Conservation (phyloP, 2,888 invertebrate species). For the Tanypteryx hageni region DNA sequence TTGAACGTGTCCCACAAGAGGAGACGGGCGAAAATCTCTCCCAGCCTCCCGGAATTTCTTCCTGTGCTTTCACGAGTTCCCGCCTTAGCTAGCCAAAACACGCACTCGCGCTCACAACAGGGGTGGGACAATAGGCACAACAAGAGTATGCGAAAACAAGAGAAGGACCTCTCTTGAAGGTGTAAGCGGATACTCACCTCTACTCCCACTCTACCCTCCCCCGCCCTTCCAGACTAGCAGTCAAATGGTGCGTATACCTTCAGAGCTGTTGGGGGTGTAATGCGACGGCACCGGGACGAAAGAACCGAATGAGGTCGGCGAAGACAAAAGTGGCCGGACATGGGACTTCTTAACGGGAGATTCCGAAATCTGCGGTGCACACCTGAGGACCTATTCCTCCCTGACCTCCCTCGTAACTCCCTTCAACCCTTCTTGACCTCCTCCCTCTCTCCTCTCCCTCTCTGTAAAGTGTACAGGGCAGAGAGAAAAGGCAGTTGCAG, state of each 20-base stretch:
- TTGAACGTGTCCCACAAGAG: conserved; percentile 3
- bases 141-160: conserved; percentile 34
- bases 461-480: neutral
- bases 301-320: neutral
- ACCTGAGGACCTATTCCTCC: conserved; percentile 18
- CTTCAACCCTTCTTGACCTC: neutral
- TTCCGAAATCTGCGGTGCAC: conserved; percentile 42
- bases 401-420: neutral
- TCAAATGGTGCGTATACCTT: neutral
- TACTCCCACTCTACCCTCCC: neutral
- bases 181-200: conserved; percentile 56
- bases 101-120: neutral
- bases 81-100: neutral
- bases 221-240: neutral
- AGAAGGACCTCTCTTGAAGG: conserved; percentile 3
- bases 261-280: neutral
- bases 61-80: conserved; percentile 57
- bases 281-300: neutral
- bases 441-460: neutral
- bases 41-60: conserved; percentile 40
- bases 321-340: conserved; percentile 26
- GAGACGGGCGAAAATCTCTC: conserved; percentile 44
- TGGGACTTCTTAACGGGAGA: conserved; percentile 22
- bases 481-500: neutral
- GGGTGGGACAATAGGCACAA: conserved; percentile 15